Evolutionary conservation across 2,888 invertebrate genomes (phyloP).

Genomic region (Flexamia atlantica): DNA sequence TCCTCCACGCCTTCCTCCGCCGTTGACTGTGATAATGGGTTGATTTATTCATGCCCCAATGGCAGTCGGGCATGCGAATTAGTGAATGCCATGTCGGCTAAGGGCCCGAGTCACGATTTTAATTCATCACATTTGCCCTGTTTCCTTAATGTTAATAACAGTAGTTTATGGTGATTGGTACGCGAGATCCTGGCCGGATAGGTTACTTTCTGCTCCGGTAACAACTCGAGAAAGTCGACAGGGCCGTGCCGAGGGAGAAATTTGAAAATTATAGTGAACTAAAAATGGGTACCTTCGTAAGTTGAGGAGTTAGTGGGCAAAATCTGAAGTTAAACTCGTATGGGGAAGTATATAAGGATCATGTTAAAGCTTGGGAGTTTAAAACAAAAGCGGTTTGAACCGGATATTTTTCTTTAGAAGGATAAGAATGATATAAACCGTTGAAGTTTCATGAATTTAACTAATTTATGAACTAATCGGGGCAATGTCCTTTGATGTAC

Average conservation of each 20-base stretch:
- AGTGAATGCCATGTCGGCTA: conserved; percentile 36
- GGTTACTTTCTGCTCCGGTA: conserved; percentile 28
- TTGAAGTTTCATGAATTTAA: too few species aligned
- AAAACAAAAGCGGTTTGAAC: too few species aligned
- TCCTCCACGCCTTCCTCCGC: conserved; percentile 17
- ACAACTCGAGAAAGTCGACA: conserved; percentile 24
- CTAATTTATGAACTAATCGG: too few species aligned
- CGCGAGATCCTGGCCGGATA: conserved; percentile 10
- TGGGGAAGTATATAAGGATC: too few species aligned
- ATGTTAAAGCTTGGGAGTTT: too few species aligned
- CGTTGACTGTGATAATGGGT: conserved; percentile 8
- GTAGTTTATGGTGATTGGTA: conserved; percentile 49
- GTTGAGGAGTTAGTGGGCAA: too few species aligned
- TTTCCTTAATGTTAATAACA: conserved; percentile 49
- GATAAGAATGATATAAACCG: too few species aligned
- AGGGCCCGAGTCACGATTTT: conserved; percentile 37
- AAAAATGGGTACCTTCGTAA: too few species aligned
- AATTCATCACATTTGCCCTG: conserved; percentile 45
- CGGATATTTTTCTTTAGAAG: too few species aligned
- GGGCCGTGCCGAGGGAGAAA: neutral
- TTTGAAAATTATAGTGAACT: neutral
- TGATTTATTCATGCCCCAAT: conserved; percentile 32
- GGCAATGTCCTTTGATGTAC: too few species aligned
- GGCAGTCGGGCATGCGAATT: conserved; percentile 47
- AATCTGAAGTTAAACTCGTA: too few species aligned